Evolutionary conservation across 2,113 vertebrate genomes (phyloP).

Genomic region (Tor tambroides): DNA sequence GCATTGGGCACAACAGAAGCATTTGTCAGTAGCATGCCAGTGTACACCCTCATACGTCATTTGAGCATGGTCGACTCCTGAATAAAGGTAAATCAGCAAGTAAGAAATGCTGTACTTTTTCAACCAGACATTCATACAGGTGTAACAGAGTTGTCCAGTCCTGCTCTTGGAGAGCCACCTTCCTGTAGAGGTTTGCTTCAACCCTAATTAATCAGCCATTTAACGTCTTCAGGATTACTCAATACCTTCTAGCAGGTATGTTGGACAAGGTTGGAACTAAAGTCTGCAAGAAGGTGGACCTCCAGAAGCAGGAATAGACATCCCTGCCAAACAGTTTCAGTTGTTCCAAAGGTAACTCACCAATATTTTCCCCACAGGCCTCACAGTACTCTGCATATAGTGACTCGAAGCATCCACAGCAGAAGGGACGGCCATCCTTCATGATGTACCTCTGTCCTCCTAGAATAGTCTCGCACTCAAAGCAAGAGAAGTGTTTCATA

Average conservation of each 20-base stretch:
- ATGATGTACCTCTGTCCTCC: constrained; percentile 97
- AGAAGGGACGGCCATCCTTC: constrained; percentile 92
- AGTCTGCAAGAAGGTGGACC: background rate
- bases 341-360: constrained; percentile 68
- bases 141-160: background rate
- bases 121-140: background rate
- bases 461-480: constrained; percentile 87
- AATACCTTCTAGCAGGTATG: background rate
- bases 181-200: background rate
- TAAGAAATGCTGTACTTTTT: background rate
- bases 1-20: constrained; percentile 95
- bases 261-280: background rate
- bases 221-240: background rate
- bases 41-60: constrained; percentile 96
- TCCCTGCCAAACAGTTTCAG: background rate
- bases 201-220: background rate
- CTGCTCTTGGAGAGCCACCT: background rate
- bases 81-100: background rate
- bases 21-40: constrained; percentile 94
- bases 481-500: constrained; percentile 96
- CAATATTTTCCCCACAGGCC: constrained; percentile 93
- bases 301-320: background rate
- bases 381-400: constrained; percentile 95
- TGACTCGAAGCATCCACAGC: constrained; percentile 93
- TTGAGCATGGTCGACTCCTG: constrained; percentile 95